Evolutionary conservation across 2,113 vertebrate genomes (phyloP).

Genomic region (Lophura nycthemera): DNA sequence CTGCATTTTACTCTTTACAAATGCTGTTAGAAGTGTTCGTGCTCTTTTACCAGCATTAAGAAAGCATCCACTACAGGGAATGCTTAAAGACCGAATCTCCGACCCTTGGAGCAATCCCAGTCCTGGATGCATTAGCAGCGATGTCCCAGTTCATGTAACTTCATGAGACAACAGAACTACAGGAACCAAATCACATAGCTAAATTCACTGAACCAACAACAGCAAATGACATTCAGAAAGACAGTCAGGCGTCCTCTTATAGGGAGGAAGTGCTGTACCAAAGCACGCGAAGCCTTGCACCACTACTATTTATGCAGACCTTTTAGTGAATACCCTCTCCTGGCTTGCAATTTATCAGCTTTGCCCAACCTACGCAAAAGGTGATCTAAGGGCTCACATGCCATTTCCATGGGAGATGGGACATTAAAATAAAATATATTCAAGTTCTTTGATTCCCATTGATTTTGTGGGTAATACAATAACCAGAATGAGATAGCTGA

Average conservation of each 20-base stretch:
- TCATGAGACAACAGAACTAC: neutral
- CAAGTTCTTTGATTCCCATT: constrained; percentile 83
- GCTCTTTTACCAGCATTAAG: neutral
- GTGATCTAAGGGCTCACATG: constrained; percentile 75
- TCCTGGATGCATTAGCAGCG: neutral
- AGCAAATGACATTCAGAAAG: neutral
- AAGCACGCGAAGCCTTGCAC: constrained; percentile 28
- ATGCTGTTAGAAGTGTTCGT: neutral
- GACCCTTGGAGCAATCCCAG: neutral
- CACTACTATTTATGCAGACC: constrained; percentile 60
- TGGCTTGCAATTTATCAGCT: constrained; percentile 66
- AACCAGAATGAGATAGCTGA: constrained; percentile 85
- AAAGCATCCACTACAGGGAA: fast-evolving
- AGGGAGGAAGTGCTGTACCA: neutral
- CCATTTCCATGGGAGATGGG: constrained; percentile 77
- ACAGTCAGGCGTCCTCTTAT: neutral
- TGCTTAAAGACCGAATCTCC: neutral
- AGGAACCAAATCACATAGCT: neutral
- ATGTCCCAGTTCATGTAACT: neutral
- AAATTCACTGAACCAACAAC: neutral
- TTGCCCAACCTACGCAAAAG: constrained; percentile 73
- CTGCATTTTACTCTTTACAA: neutral
- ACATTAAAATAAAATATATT: constrained; percentile 87
- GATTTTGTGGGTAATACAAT: constrained; percentile 85
- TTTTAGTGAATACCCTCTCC: constrained; percentile 45